Percentiles rank a stretch among this genome's conserved stretches.
Conservation (phyloP, 1,140 invertebrate species). For the Eupristina koningsbergeri region DNA sequence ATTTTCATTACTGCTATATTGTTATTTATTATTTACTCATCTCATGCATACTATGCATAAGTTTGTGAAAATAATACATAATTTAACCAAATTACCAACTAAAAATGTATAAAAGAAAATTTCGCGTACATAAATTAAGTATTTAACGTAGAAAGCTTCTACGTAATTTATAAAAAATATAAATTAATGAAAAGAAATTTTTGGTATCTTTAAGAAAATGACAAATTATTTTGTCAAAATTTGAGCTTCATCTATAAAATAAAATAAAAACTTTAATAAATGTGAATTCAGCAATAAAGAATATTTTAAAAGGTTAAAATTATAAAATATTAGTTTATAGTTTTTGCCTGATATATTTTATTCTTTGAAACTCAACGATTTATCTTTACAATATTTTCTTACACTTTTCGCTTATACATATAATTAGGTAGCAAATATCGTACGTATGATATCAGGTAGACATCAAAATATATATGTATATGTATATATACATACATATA, state of each 20-base stretch:
- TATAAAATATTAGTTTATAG: constrained; percentile 20
- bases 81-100: too few relatives aligned
- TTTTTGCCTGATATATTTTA: constrained; percentile 52
- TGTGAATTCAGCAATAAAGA: not conserved
- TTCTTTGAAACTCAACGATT: constrained; percentile 57
- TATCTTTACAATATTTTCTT: constrained; percentile 46
- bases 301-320: constrained; percentile 27
- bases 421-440: constrained; percentile 32
- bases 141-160: too few relatives aligned
- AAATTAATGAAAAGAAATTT: too few relatives aligned
- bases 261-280: not conserved
- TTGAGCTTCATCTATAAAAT: not conserved
- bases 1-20: too few relatives aligned
- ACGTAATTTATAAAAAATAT: too few relatives aligned
- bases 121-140: too few relatives aligned
- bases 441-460: constrained; percentile 28
- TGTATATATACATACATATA: too few relatives aligned
- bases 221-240: not conserved
- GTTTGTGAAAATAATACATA: too few relatives aligned
- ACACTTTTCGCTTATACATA: constrained; percentile 31
- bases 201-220: too few relatives aligned
- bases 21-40: too few relatives aligned
- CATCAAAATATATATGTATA: constrained; percentile 17
- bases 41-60: too few relatives aligned
- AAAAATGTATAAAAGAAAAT: too few relatives aligned